These are phyloP conservation scores for Vespertilio murinus DNA, from an alignment of 2,797 vertebrate genomes.

Conservation along the genomic window DNA sequence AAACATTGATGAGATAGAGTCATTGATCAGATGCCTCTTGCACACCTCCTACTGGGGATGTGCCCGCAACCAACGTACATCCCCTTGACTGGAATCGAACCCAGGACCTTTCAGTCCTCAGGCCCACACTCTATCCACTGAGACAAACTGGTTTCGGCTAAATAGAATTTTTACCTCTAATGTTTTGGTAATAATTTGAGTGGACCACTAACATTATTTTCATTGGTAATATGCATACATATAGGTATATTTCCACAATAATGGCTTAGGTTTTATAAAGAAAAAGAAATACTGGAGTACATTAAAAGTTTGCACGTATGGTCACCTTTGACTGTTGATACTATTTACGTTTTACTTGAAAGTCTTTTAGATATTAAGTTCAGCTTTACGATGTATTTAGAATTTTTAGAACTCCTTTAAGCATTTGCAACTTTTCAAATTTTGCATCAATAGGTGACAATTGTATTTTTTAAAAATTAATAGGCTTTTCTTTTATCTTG, in stretches of 20 bases:
- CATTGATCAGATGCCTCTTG: no score
- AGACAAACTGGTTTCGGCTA: no score
- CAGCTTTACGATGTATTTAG: background rate
- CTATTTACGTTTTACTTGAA: background rate
- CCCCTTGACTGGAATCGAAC: no score
- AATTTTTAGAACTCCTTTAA: background rate
- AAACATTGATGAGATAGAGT: no score
- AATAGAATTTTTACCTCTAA: background rate
- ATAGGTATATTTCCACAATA: background rate
- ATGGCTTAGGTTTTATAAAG: background rate
- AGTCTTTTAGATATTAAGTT: slow-evolving; percentile 43
- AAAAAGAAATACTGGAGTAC: background rate
- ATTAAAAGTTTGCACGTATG: background rate
- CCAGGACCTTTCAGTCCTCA: no score
- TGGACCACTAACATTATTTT: background rate
- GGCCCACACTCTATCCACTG: no score
- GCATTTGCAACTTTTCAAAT: background rate
- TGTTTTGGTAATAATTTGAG: background rate
- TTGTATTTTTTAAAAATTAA: background rate
- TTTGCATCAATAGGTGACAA: background rate
- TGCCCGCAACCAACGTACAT: no score
- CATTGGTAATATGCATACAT: background rate
- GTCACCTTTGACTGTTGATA: background rate
- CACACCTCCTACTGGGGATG: no score
- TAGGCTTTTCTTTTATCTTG: background rate